A percentile compares a stretch with the other conserved stretches of the same genome.
These are phyloP conservation scores for Drosophila repleta DNA, from an alignment of 1,140 invertebrate genomes.

Conservation along the genomic window DNA sequence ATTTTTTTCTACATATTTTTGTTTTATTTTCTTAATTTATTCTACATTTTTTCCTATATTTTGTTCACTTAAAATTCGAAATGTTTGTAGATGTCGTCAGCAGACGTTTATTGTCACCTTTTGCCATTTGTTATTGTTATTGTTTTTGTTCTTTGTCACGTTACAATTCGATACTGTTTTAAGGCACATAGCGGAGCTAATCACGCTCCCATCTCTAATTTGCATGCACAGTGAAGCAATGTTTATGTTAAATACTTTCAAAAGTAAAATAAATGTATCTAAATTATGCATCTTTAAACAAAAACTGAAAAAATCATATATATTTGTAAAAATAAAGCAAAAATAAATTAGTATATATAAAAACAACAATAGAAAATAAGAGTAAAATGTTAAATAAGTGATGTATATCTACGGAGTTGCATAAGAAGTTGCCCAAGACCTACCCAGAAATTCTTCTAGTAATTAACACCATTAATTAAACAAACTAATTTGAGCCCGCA, in stretches of 20 bases:
- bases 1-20: neutral
- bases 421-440: neutral
- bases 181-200: constrained; percentile 21
- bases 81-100: neutral
- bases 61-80: constrained; percentile 8
- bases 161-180: neutral
- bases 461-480: neutral
- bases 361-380: neutral
- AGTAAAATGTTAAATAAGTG: neutral
- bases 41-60: neutral
- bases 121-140: constrained; percentile 14
- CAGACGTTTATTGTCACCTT: constrained; percentile 33
- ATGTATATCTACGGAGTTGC: too few relatives aligned
- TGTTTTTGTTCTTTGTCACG: neutral
- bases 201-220: constrained; percentile 19
- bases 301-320: constrained; percentile 16
- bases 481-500: constrained; percentile 11
- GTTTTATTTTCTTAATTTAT: too few relatives aligned
- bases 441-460: neutral
- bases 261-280: neutral
- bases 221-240: constrained; percentile 8
- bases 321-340: constrained; percentile 36
- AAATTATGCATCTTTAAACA: constrained; percentile 13
- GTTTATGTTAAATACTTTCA: neutral
- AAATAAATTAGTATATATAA: constrained; percentile 14